These are phyloP conservation scores for Euplagia quadripunctaria DNA, from an alignment of 2,888 invertebrate species.

Conservation along the genomic window DNA sequence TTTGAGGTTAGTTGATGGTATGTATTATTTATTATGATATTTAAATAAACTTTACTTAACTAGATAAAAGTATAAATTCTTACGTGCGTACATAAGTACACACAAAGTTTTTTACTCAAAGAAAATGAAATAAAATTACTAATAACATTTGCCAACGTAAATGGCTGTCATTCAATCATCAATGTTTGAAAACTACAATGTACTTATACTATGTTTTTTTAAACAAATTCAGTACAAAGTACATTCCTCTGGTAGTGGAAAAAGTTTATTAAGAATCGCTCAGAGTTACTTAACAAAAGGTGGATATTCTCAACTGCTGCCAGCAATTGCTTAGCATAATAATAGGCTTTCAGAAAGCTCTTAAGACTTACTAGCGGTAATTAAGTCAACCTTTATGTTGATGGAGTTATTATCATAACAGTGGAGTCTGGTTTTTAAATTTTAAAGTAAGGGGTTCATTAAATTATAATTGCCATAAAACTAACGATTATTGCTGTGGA, in stretches of 20 bases:
- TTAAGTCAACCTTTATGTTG: conserved; percentile 37
- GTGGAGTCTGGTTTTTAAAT: not conserved
- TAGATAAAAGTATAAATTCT: too few relatives aligned
- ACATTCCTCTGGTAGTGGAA: not conserved
- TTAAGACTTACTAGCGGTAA: conserved; percentile 42
- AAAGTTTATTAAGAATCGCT: conserved; percentile 4
- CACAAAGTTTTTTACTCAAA: too few relatives aligned
- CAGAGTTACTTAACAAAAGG: conserved; percentile 17
- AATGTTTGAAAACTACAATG: not conserved
- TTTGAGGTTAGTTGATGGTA: too few relatives aligned
- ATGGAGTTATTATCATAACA: conserved; percentile 38
- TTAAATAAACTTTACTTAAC: too few relatives aligned
- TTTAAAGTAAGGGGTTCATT: not conserved
- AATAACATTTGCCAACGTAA: too few relatives aligned
- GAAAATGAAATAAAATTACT: too few relatives aligned
- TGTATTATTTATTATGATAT: too few relatives aligned
- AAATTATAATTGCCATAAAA: not conserved
- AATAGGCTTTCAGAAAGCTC: conserved; percentile 48
- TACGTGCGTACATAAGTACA: too few relatives aligned
- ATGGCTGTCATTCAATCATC: too few relatives aligned
- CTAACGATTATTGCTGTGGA: not conserved
- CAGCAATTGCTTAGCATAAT: conserved; percentile 47
- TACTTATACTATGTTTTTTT: not conserved
- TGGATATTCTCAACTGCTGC: conserved; percentile 26
- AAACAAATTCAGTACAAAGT: not conserved